Base-by-base conservation (phyloP, 2,888 invertebrate genomes). In the Platypus cylindrus region DNA sequence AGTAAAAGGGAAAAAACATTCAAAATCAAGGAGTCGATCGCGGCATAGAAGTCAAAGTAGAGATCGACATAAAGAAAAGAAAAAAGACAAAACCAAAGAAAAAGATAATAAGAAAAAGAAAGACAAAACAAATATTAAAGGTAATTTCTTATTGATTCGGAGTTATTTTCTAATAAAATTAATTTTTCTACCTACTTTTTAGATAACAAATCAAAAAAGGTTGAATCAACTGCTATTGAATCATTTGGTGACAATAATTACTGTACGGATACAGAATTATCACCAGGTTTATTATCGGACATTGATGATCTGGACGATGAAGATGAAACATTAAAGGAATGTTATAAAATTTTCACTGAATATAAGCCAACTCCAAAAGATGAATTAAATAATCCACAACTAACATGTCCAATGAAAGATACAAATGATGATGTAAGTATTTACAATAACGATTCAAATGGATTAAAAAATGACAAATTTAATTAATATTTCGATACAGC, bases 261-360 rank as follows among this genome's bases (percentile, higher is more conserved):
- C n/a, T 11, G 27, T 5, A 30, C 30, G 30, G 31, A 17, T 13
- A 9, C 30, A 14, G 38, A 41, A 12, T 14, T 41, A 4, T 13
- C 30, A 4, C 34, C 34, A n/a, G n/a, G n/a, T n/a, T n/a, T n/a
- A n/a, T n/a, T n/a, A 3, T 43, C 38, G 9, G 43, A 43, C 31
- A 15, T 41, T 27, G 50, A 50, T 32, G 51, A 52, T 35, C 32
- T 46, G 3, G 74, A 78, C 45, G 48, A 53, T 28, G 75, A 85
- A 39, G 76, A 79, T 51, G 74, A 80, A 48, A 56, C 55, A n/a
- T 45, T 56, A 45, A 40, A 47, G 32, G 85, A 90, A 60, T 90
- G 90, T 59, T 75, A 81, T 52, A 77, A 72, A 63, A 87, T 90
- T 49, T 90, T 86, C 62, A 82, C 85, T 60, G 83, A 86, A 62